Base-by-base conservation (phyloP, 2,797 vertebrate species). In the Tragopan temminckii region DNA sequence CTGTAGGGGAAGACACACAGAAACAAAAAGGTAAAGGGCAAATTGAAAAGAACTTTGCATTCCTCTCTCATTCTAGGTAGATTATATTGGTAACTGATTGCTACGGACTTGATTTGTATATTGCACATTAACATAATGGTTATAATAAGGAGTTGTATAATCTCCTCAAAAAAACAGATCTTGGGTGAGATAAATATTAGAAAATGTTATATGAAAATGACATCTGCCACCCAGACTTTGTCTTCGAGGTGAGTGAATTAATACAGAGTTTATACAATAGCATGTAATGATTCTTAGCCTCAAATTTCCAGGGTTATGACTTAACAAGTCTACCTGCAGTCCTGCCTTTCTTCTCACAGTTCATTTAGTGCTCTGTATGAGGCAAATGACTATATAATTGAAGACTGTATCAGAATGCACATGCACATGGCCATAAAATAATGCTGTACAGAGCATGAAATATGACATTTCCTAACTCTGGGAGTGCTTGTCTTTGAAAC, bases 351-450 rank as follows among this genome's bases (percentile, higher is more conserved):
- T 88, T 88, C 71, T 91, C 43, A 40, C 38, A 59, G 58, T 70
- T 93, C 77, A 74, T 91, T 84, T 90, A 81, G 57, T 84, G 57
- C 75, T 53, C 82, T 40, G 85, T 68, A 79, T 89, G 91, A 91
- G 71, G 90, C 59, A 90, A 86, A 92, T 70, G n/a, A 90, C 72
- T 74, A 35, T 70, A 23, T 90, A 89, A 94, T 91, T 94, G 88
- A 88, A 88, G 70, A 58, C 83, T 76, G 24, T 64, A 94, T 94
- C 74, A 91, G 78, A 93, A 92, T 89, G 74, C 78, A 89, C 57
- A 80, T 46, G 87, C 58, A 87, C 42, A 78, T 62, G 42, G 27
- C 40, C 3, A 1, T 64, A 90, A 74, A 93, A 90, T 95, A 95
- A 68, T 70, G 48, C 21, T 59, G 50, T 57, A 52, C 62, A 67